Percentiles rank a stretch among this genome's conserved stretches.
Conservation (phyloP, 2,797 vertebrate species). For the Sciaenops ocellatus region DNA sequence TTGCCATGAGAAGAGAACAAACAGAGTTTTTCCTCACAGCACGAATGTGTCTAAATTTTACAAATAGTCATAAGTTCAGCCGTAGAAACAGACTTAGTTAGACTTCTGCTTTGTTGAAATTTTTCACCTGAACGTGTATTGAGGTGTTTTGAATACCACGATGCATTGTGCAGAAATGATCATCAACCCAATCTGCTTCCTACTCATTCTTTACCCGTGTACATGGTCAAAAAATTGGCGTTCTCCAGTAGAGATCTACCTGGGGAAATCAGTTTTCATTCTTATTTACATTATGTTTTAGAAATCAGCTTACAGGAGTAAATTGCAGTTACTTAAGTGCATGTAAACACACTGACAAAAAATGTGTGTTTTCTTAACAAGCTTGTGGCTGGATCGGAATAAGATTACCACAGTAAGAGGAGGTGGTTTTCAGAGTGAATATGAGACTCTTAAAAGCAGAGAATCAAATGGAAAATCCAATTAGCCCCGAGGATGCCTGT, state of each 20-base stretch:
- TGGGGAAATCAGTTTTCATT: not conserved
- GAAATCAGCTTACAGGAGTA: not conserved
- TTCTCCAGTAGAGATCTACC: not conserved
- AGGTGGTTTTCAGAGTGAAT: slow-evolving; percentile 1
- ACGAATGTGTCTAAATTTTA: not conserved
- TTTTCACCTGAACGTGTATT: too few relatives aligned
- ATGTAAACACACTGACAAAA: not conserved
- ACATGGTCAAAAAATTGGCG: not conserved
- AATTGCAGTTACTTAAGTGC: not conserved
- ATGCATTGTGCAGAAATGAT: not conserved
- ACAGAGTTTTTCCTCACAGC: not conserved
- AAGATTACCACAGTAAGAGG: not conserved
- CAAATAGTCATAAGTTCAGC: not conserved
- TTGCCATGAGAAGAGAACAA: not conserved
- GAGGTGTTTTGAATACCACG: not conserved
- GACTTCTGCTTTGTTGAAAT: not conserved
- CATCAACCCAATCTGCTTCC: not conserved
- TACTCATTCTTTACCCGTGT: not conserved
- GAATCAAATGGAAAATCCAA: slow-evolving; percentile 31
- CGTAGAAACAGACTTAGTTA: not conserved
- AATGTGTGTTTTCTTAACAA: not conserved
- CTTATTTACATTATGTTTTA: not conserved
- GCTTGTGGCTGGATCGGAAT: not conserved
- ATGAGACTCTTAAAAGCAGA: not conserved
- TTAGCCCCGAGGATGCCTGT: slow-evolving; percentile 18